phyloP scores from a whole-genome alignment of 2,888 invertebrate species.

The Zhuqinia jingwanae region DNA sequence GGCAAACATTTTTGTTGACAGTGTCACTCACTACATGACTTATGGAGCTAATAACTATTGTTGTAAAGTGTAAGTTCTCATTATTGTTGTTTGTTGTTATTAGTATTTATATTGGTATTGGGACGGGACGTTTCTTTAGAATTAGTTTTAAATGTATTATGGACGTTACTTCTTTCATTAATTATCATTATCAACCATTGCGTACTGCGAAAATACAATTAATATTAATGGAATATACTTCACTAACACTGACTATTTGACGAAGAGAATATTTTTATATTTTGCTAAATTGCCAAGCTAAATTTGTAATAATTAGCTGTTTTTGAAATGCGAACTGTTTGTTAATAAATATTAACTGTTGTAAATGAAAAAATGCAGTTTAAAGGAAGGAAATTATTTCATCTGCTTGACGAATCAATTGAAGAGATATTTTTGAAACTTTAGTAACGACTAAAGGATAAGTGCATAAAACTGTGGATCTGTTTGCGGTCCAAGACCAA shows the following conservation, averaged over 20 bases:
- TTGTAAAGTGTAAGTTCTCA: background rate
- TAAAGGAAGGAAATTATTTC: too few relatives aligned
- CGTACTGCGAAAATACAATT: conserved; percentile 25
- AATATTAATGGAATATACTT: background rate
- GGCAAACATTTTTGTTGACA: too few relatives aligned
- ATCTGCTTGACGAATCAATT: too few relatives aligned
- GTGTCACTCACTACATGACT: background rate
- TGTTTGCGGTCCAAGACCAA: too few relatives aligned
- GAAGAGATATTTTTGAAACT: too few relatives aligned
- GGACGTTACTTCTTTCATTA: conserved; percentile 2
- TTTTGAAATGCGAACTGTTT: conserved; percentile 22
- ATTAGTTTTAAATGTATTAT: background rate
- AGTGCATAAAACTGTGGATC: too few relatives aligned
- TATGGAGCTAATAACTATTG: background rate
- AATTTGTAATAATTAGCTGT: background rate
- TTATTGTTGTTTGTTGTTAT: background rate
- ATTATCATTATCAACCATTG: background rate
- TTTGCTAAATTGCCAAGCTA: conserved; percentile 44
- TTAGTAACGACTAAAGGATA: too few relatives aligned
- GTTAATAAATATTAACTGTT: conserved; percentile 38
- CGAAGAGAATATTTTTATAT: conserved; percentile 50
- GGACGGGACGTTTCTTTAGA: conserved; percentile 4
- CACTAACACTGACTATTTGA: conserved; percentile 33
- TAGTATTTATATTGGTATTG: conserved; percentile 2
- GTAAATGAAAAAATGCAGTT: background rate